These are phyloP conservation scores for Aphidius ervi DNA, from an alignment of 1,140 invertebrate genomes.

Conservation along the genomic window DNA sequence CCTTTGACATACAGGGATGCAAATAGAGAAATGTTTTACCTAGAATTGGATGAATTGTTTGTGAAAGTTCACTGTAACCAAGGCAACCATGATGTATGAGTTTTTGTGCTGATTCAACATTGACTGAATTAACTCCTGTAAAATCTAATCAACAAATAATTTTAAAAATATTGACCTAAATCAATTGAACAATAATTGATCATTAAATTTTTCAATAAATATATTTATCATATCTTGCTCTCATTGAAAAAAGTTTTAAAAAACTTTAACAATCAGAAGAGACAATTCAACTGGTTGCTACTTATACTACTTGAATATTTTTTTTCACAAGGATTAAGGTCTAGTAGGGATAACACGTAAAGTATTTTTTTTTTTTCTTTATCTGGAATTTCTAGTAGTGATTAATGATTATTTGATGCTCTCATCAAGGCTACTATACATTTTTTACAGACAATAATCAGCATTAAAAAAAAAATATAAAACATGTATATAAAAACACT, in stretches of 20 bases:
- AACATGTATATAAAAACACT: not conserved
- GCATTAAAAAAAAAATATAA: not conserved
- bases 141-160: conserved; percentile 35
- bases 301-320: not conserved
- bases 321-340: conserved; percentile 36
- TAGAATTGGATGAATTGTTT: conserved; percentile 49
- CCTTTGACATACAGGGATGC: conserved; percentile 49
- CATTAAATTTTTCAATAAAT: too few species aligned
- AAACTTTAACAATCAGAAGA: too few species aligned
- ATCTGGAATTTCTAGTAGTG: not conserved
- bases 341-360: conserved; percentile 37
- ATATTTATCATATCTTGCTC: too few species aligned
- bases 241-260: not conserved
- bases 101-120: conserved; percentile 43
- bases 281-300: too few species aligned
- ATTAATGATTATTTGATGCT: not conserved
- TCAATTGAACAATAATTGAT: too few species aligned
- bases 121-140: conserved; percentile 44
- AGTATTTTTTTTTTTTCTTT: too few species aligned
- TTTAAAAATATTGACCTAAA: not conserved
- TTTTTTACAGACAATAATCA: not conserved
- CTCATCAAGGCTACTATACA: not conserved
- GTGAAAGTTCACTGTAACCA: conserved; percentile 43
- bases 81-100: conserved; percentile 26
- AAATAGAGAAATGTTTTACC: conserved; percentile 46